phyloP scores from a whole-genome alignment of 1,140 invertebrate species.

The Ectropis grisescens region DNA sequence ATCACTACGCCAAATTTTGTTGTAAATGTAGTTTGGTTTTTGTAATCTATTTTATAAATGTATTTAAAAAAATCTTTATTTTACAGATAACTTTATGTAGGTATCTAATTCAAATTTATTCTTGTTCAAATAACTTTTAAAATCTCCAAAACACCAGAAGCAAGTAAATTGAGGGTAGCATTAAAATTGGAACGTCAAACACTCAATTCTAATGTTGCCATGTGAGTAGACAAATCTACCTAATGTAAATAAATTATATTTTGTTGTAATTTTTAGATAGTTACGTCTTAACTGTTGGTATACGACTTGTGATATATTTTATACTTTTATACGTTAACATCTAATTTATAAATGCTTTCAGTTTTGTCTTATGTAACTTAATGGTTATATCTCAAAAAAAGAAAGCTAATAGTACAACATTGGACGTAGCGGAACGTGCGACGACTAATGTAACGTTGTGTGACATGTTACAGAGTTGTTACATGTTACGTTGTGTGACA shows the following conservation, averaged over 20 bases:
- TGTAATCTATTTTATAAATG: not conserved
- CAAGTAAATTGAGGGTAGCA: slow-evolving; percentile 10
- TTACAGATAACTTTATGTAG: not conserved
- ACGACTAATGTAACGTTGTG: slow-evolving; percentile 2
- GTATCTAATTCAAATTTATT: too few relatives aligned
- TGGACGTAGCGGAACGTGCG: slow-evolving; percentile 1
- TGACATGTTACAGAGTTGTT: slow-evolving; percentile 8
- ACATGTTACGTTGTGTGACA: slow-evolving; percentile 8
- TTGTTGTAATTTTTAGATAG: slow-evolving; percentile 15
- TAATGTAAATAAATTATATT: slow-evolving; percentile 27
- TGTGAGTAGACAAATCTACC: slow-evolving; percentile 5
- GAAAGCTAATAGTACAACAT: slow-evolving; percentile 2
- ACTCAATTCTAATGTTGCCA: slow-evolving; percentile 20
- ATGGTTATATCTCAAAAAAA: slow-evolving; percentile 12
- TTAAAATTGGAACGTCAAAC: slow-evolving; percentile 18
- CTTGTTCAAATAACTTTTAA: not conserved
- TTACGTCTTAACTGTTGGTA: slow-evolving; percentile 4
- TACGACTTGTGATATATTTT: slow-evolving; percentile 30
- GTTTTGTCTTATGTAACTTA: slow-evolving; percentile 10
- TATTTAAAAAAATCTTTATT: not conserved
- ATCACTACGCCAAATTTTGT: not conserved
- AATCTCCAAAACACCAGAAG: slow-evolving; percentile 2
- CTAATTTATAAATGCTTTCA: slow-evolving; percentile 6
- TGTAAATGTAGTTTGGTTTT: slow-evolving; percentile 1
- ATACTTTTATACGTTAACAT: slow-evolving; percentile 22